Conservation (phyloP, 2,797 vertebrate species). For the Parotocinclus haroldoi region DNA sequence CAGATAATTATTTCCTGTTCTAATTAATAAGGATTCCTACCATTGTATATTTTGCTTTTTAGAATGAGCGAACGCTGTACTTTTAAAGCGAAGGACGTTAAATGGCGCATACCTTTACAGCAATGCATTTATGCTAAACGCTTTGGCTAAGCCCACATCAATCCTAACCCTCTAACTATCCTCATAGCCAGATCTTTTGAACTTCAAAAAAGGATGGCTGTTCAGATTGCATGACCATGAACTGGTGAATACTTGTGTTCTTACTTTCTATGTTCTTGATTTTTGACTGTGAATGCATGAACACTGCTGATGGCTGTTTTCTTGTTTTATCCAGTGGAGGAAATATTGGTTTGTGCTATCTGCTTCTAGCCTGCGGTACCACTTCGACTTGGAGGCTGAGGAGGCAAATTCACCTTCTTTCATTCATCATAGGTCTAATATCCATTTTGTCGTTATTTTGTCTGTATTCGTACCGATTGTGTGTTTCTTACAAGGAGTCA, state of each 20-base stretch:
- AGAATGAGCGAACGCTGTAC: too few species aligned
- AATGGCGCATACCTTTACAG: too few species aligned
- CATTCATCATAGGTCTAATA: background rate
- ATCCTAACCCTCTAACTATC: slow-evolving; percentile 3
- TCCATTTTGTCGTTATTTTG: too few species aligned
- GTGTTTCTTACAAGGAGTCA: slow-evolving; percentile 51
- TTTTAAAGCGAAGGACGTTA: too few species aligned
- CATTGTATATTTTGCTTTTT: too few species aligned
- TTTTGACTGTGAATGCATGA: too few species aligned
- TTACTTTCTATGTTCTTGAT: background rate
- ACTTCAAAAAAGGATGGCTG: slow-evolving; percentile 74
- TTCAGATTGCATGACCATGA: slow-evolving; percentile 56
- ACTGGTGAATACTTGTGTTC: slow-evolving; percentile 54
- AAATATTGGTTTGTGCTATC: slow-evolving; percentile 73
- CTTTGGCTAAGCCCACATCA: background rate
- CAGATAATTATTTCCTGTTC: too few species aligned
- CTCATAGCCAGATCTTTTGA: slow-evolving; percentile 66
- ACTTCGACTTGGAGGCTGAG: slow-evolving; percentile 62
- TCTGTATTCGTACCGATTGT: background rate
- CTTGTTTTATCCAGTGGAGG: slow-evolving; percentile 60
- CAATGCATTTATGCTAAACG: background rate
- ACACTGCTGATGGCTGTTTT: slow-evolving; percentile 15
- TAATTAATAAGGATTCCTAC: too few species aligned
- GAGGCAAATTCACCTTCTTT: slow-evolving; percentile 53
- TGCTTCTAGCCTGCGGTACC: slow-evolving; percentile 62